Evolutionary conservation across 2,888 invertebrate species (phyloP), one percentile per base, ranked within the genome.

Genomic region (Elysia crispata): DNA sequence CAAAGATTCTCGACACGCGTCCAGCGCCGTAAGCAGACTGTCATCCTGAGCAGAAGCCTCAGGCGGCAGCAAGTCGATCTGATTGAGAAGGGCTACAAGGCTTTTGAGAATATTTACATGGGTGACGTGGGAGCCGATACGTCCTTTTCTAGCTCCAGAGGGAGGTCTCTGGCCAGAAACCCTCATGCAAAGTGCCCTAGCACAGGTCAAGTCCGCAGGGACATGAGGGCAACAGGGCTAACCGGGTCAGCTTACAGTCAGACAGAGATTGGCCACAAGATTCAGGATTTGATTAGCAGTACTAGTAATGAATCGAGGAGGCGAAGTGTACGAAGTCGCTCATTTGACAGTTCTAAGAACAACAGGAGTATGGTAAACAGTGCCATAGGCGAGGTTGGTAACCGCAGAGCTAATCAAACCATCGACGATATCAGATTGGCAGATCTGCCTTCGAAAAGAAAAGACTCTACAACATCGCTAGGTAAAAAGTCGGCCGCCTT

Each of bases 21-120:
- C 0, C 31, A 49, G 70, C 75, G 80, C 20, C 67, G 80, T 15
- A 70, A 49, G 33, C 67, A 80, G 28, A 76, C 70, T 13, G 69
- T 80, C 20, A 80, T 80, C n/a, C n/a, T 50, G 13, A 41, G 80
- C 69, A 66, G 25, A n/a, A 66, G 64, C 13, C 54, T 60, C 6
- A 60, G n/a, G 11, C 23, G 54, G 69, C 31, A 28, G n/a, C 20
- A 28, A 50, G 13, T 20, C 25, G 33, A 67, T 41, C 28, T n/a
- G 1, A 66, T 80, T 28, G 57, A 80, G 3, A 23, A n/a, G 11
- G 75, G 75, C 8, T 80, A 75, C 60, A 75, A 80, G 23, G 67
- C 60, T 20, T 76, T 80, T 75, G 80, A 80, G 30, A 54, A 70
- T 6, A 31, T 76, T 20, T 76, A 54, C 33, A 60, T 80, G 70